Percentiles rank a stretch among this genome's conserved stretches.
Conservation (phyloP, 2,888 invertebrate species). For the Sphecodes monilicornis region DNA sequence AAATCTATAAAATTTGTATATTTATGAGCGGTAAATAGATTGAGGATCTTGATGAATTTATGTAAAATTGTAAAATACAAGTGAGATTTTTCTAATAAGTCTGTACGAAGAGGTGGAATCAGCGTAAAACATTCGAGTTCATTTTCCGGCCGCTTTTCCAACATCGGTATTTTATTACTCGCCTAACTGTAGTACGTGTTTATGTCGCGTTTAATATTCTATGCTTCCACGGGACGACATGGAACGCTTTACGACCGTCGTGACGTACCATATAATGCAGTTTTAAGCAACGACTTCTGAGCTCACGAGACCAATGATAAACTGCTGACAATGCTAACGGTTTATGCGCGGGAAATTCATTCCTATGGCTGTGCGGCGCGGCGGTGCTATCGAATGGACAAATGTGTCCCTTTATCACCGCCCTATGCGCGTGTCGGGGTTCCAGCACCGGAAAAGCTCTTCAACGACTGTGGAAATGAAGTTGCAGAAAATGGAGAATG, state of each 20-base stretch:
- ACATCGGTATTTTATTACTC: slow-evolving; percentile 65
- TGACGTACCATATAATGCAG: slow-evolving; percentile 72
- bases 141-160: slow-evolving; percentile 55
- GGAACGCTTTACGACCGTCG: slow-evolving; percentile 71
- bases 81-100: not conserved
- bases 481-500: not conserved
- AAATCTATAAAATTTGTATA: no score
- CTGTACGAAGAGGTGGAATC: not conserved
- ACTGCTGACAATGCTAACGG: slow-evolving; percentile 72
- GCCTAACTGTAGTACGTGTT: slow-evolving; percentile 63
- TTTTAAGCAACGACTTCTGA: slow-evolving; percentile 73
- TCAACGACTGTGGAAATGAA: not conserved
- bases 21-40: no score
- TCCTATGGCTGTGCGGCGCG: slow-evolving; percentile 20
- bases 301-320: slow-evolving; percentile 71
- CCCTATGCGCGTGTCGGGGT: not conserved
- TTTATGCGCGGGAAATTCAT: slow-evolving; percentile 69
- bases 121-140: not conserved
- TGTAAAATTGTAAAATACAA: not conserved
- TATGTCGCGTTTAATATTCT: slow-evolving; percentile 73
- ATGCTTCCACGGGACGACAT: slow-evolving; percentile 63
- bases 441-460: not conserved
- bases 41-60: not conserved
- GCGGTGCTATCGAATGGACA: not conserved
- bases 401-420: not conserved